Percentiles rank a stretch among this genome's conserved stretches.
Conservation (phyloP, 2,888 invertebrate species). For the Scaptomyza caliginosa region DNA sequence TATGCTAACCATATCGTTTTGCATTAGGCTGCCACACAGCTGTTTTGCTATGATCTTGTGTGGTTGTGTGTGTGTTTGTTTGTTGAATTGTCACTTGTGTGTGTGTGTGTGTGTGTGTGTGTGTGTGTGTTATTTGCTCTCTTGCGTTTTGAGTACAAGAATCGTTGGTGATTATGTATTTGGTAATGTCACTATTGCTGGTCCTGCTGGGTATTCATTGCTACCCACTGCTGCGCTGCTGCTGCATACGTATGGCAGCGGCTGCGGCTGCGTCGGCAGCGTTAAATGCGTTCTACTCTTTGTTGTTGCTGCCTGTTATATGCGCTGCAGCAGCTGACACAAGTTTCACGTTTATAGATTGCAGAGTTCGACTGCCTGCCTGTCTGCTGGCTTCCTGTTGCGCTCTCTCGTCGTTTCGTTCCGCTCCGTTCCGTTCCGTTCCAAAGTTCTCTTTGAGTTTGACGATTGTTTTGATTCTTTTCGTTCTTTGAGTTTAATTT, state of each 20-base stretch:
- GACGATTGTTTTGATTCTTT: conserved; percentile 5
- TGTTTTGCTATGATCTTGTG: background rate
- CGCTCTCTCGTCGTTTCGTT: background rate
- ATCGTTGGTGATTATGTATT: background rate
- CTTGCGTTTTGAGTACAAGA: background rate
- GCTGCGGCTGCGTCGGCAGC: conserved; percentile 18
- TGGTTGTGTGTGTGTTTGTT: background rate
- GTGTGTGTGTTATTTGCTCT: background rate
- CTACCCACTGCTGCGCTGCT: conserved; percentile 34
- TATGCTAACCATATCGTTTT: conserved; percentile 83
- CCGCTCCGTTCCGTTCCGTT: background rate
- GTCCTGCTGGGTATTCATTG: conserved; percentile 41
- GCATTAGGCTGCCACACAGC: conserved; percentile 70
- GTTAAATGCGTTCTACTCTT: background rate
- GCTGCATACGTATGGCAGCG: conserved; percentile 21
- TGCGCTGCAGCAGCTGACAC: background rate
- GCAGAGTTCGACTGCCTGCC: background rate
- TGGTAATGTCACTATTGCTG: conserved; percentile 10
- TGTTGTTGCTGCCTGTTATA: background rate
- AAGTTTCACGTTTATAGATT: background rate
- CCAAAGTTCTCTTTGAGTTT: background rate
- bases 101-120: background rate
- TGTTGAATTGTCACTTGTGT: background rate
- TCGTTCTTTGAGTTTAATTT: background rate
- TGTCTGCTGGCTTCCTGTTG: conserved; percentile 19